Evolutionary conservation across 1,140 invertebrate genomes (phyloP), one percentile per base, ranked within the genome.

Genomic region (Drosophila subobscura): DNA sequence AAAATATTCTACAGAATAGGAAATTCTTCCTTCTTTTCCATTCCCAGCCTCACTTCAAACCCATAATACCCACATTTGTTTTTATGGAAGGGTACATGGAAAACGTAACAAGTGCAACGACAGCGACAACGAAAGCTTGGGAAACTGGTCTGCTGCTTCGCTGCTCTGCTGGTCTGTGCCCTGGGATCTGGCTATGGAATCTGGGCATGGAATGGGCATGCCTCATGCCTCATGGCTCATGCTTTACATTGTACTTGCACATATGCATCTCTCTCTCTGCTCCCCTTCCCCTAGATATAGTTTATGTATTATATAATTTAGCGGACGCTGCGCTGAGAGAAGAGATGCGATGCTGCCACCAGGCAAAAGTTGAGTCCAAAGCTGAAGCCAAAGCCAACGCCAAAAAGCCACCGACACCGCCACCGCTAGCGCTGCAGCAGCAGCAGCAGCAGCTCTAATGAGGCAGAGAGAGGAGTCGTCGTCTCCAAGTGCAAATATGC

Each of bases 261-360:
- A 37, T 37, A 37, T 37, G 33, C 10, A 37, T 37, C 8, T 12
- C 0, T 10, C 33, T 4, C 29, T 10, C 27, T 4, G n/a, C 27
- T 3, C 29, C 29, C 10, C 29, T 10, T 20, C 20, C 6, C 14
- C 54, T 72, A 55, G 12, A 67, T 70, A 68, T 77, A 55, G 77
- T 77, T 77, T 86, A 80, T 80, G 81, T 70, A 71, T 85, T 80
- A 81, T 81, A 86, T 80, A 86, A 85, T 86, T 80, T 72, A 50
- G 52, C 58, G 56, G 41, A 57, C 64, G 72, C 79, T 66, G 61
- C 54, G 53, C 75, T 55, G 61, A 63, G 63, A 59, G 74, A 59
- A 20, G 25, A 27, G 25, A 6, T 27, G 25, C 25, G 25, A 6
- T 27, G 25, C 25, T 80, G 78, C 78, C 76, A 80, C 60, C 72